phyloP scores from a whole-genome alignment of 2,888 invertebrate genomes.

The Temnothorax unifasciatus region DNA sequence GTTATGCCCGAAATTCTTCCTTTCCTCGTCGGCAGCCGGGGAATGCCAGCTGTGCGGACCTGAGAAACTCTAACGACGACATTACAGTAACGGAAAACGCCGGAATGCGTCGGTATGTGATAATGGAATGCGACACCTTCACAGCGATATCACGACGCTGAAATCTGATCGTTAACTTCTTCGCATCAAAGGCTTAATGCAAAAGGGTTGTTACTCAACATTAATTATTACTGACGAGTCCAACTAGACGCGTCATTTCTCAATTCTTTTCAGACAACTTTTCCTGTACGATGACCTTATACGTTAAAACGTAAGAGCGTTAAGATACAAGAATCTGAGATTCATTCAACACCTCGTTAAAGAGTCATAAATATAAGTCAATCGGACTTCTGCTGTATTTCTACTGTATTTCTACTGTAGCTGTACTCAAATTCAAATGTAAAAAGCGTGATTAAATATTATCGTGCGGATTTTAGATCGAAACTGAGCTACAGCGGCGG shows the following conservation, averaged over 20 bases:
- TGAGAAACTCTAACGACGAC: constrained; percentile 44
- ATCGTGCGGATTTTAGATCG: constrained; percentile 22
- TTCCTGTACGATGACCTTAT: background rate
- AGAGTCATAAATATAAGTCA: background rate
- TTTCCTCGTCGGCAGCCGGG: constrained; percentile 30
- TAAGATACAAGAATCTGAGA: background rate
- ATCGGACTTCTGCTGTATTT: background rate
- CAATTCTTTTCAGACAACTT: background rate
- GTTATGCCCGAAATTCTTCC: constrained; percentile 37
- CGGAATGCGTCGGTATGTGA: constrained; percentile 41
- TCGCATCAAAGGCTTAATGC: background rate
- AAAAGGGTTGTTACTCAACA: background rate
- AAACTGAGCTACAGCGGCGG: constrained; percentile 9
- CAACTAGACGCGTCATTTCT: background rate
- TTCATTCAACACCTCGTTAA: background rate
- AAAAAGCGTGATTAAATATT: constrained; percentile 18
- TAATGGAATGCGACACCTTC: constrained; percentile 31
- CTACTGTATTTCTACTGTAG: background rate
- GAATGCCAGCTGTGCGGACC: constrained; percentile 37
- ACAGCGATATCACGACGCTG: background rate
- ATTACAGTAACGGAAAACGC: constrained; percentile 39
- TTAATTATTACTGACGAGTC: background rate
- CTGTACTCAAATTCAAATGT: background rate
- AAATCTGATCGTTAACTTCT: background rate
- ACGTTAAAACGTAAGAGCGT: background rate